Conservation (phyloP, 2,113 vertebrate species). For the Plestiodon gilberti region DNA sequence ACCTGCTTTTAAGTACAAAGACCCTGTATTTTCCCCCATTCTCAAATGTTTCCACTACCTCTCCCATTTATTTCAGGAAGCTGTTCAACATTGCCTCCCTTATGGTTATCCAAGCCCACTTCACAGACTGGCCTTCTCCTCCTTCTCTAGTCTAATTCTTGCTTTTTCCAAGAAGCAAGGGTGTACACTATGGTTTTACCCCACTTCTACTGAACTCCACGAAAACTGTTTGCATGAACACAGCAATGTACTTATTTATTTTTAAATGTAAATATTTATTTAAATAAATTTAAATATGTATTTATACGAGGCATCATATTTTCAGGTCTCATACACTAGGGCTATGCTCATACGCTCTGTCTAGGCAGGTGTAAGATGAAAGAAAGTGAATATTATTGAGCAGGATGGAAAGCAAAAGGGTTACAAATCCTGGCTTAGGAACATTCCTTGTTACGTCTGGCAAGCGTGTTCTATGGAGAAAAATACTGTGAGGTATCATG, state of each 20-base stretch:
- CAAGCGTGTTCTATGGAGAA: not conserved
- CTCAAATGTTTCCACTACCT: conserved; percentile 59
- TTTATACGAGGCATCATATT: not conserved
- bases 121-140: conserved; percentile 3
- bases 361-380: not conserved
- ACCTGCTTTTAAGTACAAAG: conserved; percentile 54
- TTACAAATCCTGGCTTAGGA: not conserved
- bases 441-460: not conserved
- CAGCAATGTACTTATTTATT: not conserved
- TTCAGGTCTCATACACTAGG: not conserved
- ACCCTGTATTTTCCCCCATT: conserved; percentile 40
- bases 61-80: conserved; percentile 42
- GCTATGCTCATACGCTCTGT: not conserved
- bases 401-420: not conserved
- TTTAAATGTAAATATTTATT: not conserved
- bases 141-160: not conserved
- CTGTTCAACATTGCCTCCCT: conserved; percentile 46
- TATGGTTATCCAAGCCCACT: conserved; percentile 30
- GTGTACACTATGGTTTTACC: not conserved
- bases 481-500: not conserved
- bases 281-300: no score
- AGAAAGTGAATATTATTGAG: not conserved
- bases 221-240: not conserved
- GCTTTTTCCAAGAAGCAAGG: conserved; percentile 34
- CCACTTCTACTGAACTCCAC: not conserved